Evolutionary conservation across 1,140 invertebrate genomes (phyloP).

Genomic region (Oreohelix idahoensis): DNA sequence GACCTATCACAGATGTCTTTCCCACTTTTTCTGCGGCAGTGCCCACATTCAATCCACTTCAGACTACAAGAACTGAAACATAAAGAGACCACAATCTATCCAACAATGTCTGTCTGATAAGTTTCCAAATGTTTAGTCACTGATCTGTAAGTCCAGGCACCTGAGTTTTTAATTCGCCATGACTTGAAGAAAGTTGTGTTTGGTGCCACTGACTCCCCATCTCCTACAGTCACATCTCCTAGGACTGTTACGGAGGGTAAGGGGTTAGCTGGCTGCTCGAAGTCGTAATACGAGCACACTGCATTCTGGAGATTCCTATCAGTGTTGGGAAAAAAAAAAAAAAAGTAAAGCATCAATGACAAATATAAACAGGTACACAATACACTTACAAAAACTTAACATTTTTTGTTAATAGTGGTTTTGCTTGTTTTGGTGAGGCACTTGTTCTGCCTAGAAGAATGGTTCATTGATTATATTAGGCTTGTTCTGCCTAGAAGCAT

Average conservation of each 20-base stretch:
- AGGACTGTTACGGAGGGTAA: slow-evolving; percentile 85
- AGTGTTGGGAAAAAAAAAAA: neutral
- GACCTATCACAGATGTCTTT: neutral
- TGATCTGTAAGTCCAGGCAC: slow-evolving; percentile 66
- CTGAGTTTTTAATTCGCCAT: slow-evolving; percentile 86
- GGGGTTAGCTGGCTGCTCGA: slow-evolving; percentile 76
- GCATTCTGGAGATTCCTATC: slow-evolving; percentile 95
- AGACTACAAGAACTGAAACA: neutral
- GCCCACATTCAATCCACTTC: neutral
- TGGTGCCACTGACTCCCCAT: slow-evolving; percentile 83
- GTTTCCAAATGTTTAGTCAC: neutral
- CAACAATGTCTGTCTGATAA: neutral
- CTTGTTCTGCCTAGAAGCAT: too few relatives aligned
- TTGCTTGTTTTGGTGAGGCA: too few relatives aligned
- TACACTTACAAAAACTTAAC: neutral
- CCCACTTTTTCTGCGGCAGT: neutral
- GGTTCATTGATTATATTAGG: too few relatives aligned
- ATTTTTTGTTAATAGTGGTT: too few relatives aligned
- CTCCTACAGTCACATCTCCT: slow-evolving; percentile 83
- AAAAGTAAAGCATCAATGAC: neutral
- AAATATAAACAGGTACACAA: neutral
- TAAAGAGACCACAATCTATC: neutral
- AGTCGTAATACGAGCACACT: slow-evolving; percentile 95
- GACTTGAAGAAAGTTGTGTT: slow-evolving; percentile 84
- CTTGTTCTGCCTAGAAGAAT: too few relatives aligned